Base-by-base conservation (phyloP, 2,113 vertebrate genomes). In the Cyprinodon tularosa region DNA sequence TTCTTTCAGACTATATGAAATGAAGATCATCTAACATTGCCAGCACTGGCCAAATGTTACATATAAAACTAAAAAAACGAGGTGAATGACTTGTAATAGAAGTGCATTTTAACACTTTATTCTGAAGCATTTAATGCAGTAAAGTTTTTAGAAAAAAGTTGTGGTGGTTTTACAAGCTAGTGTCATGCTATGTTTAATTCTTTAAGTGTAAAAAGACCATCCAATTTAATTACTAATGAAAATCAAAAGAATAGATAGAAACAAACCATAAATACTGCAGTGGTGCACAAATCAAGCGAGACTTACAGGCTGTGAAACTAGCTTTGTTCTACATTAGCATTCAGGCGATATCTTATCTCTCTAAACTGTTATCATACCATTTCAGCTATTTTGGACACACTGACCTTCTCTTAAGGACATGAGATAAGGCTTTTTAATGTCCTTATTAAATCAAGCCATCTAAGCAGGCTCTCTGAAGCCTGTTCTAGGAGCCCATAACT, bases 401-500 rank as follows among this genome's bases (percentile, higher is more conserved):
- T 93, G 92, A 94, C 93, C 93, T 94, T 93, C 86, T 90, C 86
- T 85, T 93, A 84, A 91, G 91, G 92, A 93, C 86, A 91, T 59
- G 72, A 92, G 88, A 93, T 93, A 91, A 92, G 88, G 69, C 65
- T 81, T 91, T 91, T 93, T 91, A 92, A 93, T 92, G 92, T 91
- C 85, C 90, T 92, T 91, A 91, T 93, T 93, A 92, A 94, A 94
- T 94, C 89, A 92, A 87, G 62, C 66, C 88, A 92, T 91, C 89
- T 86, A 86, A 82, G 66, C 87, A 86, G 75, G 72, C 83, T 88
- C 82, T 88, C 79, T 75, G 82, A 78, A 76, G 72, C 62, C 70
- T 61, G 81, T 82, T 85, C 76, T 72, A 85, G 80, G 76, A 84
- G 68, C 77, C 82, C 83, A 78, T 81, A 77, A 68, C 84, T 83